Conservation (phyloP, 2,797 vertebrate species). For the Microctenopoma lineatum region DNA sequence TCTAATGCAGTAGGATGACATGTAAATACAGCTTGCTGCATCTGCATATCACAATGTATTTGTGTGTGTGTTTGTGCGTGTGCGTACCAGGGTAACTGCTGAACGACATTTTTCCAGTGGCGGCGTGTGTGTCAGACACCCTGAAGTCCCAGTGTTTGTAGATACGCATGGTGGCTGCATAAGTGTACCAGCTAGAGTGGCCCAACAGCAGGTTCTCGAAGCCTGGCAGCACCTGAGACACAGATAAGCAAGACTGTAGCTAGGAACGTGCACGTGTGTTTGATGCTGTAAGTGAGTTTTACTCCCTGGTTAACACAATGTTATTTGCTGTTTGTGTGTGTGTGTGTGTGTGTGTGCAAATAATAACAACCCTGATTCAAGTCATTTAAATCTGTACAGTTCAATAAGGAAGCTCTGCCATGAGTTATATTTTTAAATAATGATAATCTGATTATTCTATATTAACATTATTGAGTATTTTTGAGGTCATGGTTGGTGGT, state of each 20-base stretch:
- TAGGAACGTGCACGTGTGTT: no score
- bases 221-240: slow-evolving; percentile 88
- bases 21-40: not conserved
- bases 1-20: not conserved
- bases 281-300: no score
- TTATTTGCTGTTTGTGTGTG: no score
- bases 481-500: no score
- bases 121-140: slow-evolving; percentile 78
- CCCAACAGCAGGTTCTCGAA: slow-evolving; percentile 91
- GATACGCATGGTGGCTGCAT: slow-evolving; percentile 90
- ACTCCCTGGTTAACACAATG: no score
- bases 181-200: slow-evolving; percentile 94
- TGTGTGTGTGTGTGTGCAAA: no score
- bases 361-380: no score
- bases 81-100: slow-evolving; percentile 92
- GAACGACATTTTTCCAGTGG: slow-evolving; percentile 86
- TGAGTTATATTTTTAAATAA: no score
- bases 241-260: not conserved
- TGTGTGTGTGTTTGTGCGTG: not conserved
- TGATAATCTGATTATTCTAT: no score
- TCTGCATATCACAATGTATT: not conserved
- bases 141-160: slow-evolving; percentile 94
- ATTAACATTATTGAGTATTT: no score
- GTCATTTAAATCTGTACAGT: no score
- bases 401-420: no score